Percentiles rank a stretch among this genome's conserved stretches.
phyloP scores from a whole-genome alignment of 2,113 vertebrate genomes.

The Cebidichthys violaceus region DNA sequence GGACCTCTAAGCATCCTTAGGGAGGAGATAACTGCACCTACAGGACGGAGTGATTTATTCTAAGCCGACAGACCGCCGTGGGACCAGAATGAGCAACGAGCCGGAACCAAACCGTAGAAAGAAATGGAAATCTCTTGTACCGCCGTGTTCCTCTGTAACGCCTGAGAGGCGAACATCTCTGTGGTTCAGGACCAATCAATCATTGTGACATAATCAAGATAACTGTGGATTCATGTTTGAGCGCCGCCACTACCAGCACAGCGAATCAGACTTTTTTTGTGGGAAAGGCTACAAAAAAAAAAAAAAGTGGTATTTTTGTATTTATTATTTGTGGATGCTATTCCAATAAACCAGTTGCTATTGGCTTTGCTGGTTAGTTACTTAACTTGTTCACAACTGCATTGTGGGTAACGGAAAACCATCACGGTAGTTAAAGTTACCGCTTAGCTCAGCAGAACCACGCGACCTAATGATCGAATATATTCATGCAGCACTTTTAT shows the following conservation, averaged over 20 bases:
- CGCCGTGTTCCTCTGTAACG: constrained; percentile 15
- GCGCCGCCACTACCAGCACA: no score
- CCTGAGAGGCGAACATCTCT: constrained; percentile 20
- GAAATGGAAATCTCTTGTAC: constrained; percentile 19
- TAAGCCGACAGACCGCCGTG: constrained; percentile 17
- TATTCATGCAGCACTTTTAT: not conserved
- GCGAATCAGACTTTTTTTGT: not conserved
- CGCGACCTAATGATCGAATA: not conserved
- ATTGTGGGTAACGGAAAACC: not conserved
- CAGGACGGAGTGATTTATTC: constrained; percentile 50
- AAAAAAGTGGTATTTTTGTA: not conserved
- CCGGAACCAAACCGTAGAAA: constrained; percentile 8
- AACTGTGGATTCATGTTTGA: not conserved
- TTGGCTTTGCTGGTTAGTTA: not conserved
- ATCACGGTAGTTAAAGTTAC: not conserved
- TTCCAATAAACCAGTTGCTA: not conserved
- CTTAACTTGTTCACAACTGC: not conserved
- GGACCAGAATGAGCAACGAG: constrained; percentile 43
- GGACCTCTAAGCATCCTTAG: not conserved
- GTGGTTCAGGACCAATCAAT: constrained; percentile 11
- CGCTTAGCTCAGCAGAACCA: not conserved
- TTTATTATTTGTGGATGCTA: not conserved
- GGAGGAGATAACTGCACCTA: constrained; percentile 31
- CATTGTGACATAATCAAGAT: constrained; percentile 11
- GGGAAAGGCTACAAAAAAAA: not conserved